A percentile compares a stretch with the other conserved stretches of the same genome.
These are phyloP conservation scores for Tenrec ecaudatus DNA, from an alignment of 2,113 vertebrate genomes.

Conservation along the genomic window DNA sequence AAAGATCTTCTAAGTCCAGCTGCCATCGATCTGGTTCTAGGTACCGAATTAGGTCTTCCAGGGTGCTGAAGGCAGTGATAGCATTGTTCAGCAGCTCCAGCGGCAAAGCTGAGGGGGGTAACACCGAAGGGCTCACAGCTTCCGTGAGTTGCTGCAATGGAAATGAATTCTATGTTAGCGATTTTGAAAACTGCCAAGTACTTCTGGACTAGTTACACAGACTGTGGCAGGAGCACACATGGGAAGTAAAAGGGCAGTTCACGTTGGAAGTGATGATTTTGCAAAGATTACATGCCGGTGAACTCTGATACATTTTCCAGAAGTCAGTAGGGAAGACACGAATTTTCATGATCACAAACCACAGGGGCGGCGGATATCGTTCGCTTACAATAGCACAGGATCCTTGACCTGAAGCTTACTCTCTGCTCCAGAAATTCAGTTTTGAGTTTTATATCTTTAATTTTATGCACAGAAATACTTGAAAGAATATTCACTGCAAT, in stretches of 20 bases:
- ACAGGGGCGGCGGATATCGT: neutral
- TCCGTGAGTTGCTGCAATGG: slow-evolving; percentile 89
- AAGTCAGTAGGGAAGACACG: neutral
- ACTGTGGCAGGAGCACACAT: neutral
- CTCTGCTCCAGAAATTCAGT: neutral
- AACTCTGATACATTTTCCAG: neutral
- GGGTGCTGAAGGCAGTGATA: slow-evolving; percentile 91
- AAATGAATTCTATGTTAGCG: slow-evolving; percentile 73
- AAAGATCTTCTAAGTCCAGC: slow-evolving; percentile 96
- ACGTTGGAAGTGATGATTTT: neutral
- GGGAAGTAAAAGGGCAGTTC: neutral
- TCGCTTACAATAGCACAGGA: neutral
- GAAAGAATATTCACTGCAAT: neutral
- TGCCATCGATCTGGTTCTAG: slow-evolving; percentile 98
- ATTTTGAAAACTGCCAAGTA: neutral
- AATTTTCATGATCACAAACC: neutral
- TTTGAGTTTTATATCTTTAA: neutral
- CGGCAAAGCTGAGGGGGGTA: slow-evolving; percentile 88
- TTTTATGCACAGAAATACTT: neutral
- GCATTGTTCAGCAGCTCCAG: slow-evolving; percentile 92
- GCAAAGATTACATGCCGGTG: neutral
- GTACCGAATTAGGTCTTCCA: slow-evolving; percentile 98
- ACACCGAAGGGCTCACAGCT: slow-evolving; percentile 85
- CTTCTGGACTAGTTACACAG: accelerated
- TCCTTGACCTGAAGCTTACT: too few relatives aligned